These are phyloP conservation scores for Myxocyprinus asiaticus DNA, from an alignment of 2,113 vertebrate genomes.

Conservation along the genomic window DNA sequence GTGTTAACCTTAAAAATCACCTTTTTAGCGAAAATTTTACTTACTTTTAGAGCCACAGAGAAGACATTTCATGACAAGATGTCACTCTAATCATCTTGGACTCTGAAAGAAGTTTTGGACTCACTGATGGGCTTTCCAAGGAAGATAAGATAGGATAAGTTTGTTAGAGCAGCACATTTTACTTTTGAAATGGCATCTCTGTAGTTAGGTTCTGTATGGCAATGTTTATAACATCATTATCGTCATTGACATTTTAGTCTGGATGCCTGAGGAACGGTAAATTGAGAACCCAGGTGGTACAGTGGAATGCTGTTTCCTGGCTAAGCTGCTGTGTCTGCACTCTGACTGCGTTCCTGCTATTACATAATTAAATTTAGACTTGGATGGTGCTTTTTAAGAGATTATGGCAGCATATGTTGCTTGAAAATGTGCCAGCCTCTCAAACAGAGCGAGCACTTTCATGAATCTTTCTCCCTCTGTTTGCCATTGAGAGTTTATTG, in stretches of 20 bases:
- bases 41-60: not conserved
- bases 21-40: too few relatives aligned
- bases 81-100: slow-evolving; percentile 21
- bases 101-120: not conserved
- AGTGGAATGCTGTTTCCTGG: slow-evolving; percentile 56
- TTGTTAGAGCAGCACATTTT: not conserved
- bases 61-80: not conserved
- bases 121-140: not conserved
- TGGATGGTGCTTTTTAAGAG: slow-evolving; percentile 91
- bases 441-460: slow-evolving; percentile 74
- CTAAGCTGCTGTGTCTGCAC: slow-evolving; percentile 84
- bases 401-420: slow-evolving; percentile 96
- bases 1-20: too few relatives aligned
- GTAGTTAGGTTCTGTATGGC: not conserved
- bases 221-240: slow-evolving; percentile 23
- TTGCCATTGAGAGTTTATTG: slow-evolving; percentile 78
- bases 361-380: slow-evolving; percentile 96
- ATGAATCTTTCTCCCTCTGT: slow-evolving; percentile 67
- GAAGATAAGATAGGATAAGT: too few relatives aligned
- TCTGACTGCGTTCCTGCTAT: slow-evolving; percentile 94
- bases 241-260: slow-evolving; percentile 3
- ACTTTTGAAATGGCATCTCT: not conserved
- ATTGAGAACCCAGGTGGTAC: not conserved
- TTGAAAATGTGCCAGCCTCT: slow-evolving; percentile 87
- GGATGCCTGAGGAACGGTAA: slow-evolving; percentile 16